Conservation (phyloP, 2,888 invertebrate species). For the Papilio protenor region DNA sequence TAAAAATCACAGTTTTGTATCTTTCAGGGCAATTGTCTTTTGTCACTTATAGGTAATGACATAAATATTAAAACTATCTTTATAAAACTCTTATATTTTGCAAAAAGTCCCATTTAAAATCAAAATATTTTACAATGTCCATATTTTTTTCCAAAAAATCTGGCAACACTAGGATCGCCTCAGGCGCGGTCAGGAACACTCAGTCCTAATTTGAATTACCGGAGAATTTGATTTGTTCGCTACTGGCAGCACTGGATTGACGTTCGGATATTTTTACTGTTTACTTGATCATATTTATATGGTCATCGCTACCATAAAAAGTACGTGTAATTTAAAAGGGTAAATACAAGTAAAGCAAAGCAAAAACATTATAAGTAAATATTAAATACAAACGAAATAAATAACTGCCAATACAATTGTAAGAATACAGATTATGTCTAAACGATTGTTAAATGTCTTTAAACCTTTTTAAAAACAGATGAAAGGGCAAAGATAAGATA, state of each 20-base stretch:
- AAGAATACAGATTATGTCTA: constrained; percentile 16
- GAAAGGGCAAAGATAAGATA: constrained; percentile 44
- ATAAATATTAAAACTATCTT: too few relatives aligned
- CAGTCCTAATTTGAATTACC: constrained; percentile 44
- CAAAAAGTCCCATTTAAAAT: too few relatives aligned
- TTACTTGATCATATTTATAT: constrained; percentile 9
- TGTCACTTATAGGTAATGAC: too few relatives aligned
- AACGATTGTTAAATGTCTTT: constrained; percentile 37
- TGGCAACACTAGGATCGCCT: constrained; percentile 37
- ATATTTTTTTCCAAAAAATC: not conserved
- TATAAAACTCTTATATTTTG: too few relatives aligned
- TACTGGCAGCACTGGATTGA: constrained; percentile 42
- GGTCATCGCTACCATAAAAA: not conserved
- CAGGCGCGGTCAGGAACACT: constrained; percentile 42
- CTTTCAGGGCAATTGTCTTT: too few relatives aligned
- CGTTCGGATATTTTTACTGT: constrained; percentile 40
- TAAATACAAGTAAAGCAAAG: not conserved
- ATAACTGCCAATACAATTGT: constrained; percentile 15
- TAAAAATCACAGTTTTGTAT: too few relatives aligned
- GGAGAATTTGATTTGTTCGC: constrained; percentile 43
- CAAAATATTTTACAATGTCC: not conserved
- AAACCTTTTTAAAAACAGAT: constrained; percentile 42
- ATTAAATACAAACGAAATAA: not conserved
- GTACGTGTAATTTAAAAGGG: not conserved
- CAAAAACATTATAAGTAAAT: not conserved